phyloP scores from a whole-genome alignment of 2,888 invertebrate species.

The Lasius fuliginosus region DNA sequence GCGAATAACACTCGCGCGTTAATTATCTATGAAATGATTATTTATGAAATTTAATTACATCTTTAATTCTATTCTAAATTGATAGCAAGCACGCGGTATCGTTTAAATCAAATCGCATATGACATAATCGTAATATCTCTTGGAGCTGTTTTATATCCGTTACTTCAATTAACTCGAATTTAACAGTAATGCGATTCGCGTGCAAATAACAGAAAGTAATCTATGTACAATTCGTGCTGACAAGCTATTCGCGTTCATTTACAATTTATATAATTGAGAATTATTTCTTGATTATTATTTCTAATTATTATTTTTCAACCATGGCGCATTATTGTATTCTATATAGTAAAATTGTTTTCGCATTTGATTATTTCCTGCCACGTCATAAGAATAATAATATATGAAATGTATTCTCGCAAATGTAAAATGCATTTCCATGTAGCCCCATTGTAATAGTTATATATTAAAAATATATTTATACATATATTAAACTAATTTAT shows the following conservation, averaged over 20 bases:
- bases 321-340: background rate
- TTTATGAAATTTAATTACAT: conserved; percentile 33
- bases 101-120: conserved; percentile 38
- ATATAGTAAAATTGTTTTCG: background rate
- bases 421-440: background rate
- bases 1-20: background rate
- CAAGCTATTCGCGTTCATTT: conserved; percentile 24
- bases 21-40: too few species aligned
- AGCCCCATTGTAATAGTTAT: background rate
- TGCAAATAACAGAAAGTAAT: conserved; percentile 43
- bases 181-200: conserved; percentile 28
- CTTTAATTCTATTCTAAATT: conserved; percentile 13
- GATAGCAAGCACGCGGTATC: background rate
- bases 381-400: background rate
- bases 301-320: background rate
- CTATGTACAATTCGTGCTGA: conserved; percentile 6
- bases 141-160: conserved; percentile 22
- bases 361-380: background rate
- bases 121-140: conserved; percentile 24
- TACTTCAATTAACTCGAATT: conserved; percentile 33
- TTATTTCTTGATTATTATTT: background rate
- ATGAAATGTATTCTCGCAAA: background rate
- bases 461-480: background rate
- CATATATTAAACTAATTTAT: background rate
- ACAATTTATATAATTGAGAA: conserved; percentile 18